Base-by-base conservation (phyloP, 2,888 invertebrate species). In the Agriopis marginaria region DNA sequence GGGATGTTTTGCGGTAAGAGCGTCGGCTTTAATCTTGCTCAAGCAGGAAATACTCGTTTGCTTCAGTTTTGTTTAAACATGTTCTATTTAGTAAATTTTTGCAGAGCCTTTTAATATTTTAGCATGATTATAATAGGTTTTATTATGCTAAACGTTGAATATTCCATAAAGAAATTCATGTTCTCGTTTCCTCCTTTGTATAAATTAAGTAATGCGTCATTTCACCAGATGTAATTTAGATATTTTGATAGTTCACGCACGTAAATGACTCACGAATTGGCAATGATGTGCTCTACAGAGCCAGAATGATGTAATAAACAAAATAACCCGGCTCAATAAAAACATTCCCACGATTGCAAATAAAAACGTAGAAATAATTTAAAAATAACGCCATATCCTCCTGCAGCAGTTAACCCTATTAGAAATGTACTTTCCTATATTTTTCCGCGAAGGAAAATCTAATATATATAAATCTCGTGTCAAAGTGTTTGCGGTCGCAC, bases 141-240 rank as follows among this genome's bases (percentile, higher is more conserved):
- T n/a, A n/a, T 54, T 39, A n/a, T 39, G 7, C 7, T 23, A 9
- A 50, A 50, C 17, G 9, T 17, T 17, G 17, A 14, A 50, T 23
- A 32, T 53, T 10, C 53, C 0, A 39, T 39, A 54, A 54, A 54
- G 32, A 54, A 7, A 54, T 54, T 39, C 3, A 32, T 10, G 44
- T 59, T 68, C 12, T 14, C 47, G 51, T 58, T 58, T 32, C 23
- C 12, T 54, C 10, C n/a, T n/a, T n/a, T n/a, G 44, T 40, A 53
- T 53, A 32, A 14, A 68, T 63, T 40, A 32, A 53, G 60, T 60
- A 50, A 61, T 71, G 49, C 72, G 68, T 72, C 72, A 66, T 68
- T 74, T 70, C 55, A 61, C 65, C 47, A 23, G 39, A 45, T 17
- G 44, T 70, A 51, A 17, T 63, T 60, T 40, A 56, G 50, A 69